Percentiles rank a stretch among this genome's conserved stretches.
Conservation (phyloP, 2,113 vertebrate species). For the Phrynocephalus versicolor region DNA sequence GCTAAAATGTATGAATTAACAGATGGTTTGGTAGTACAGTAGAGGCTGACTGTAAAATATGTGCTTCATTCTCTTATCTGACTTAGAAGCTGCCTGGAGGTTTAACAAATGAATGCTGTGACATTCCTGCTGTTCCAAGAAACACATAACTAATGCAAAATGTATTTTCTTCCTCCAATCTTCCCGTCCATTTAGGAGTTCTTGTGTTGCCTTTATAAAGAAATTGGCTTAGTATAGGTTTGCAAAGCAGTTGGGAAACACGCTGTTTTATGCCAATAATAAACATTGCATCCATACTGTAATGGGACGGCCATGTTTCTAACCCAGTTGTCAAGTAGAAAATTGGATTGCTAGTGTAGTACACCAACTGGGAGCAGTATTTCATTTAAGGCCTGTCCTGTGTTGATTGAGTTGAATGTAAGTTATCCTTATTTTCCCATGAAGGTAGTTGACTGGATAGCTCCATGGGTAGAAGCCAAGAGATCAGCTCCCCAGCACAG, state of each 20-base stretch:
- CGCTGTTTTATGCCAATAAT: background rate
- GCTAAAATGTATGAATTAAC: background rate
- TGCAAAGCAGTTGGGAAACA: background rate
- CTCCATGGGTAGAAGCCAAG: too few relatives aligned
- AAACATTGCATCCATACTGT: background rate
- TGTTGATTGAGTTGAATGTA: background rate
- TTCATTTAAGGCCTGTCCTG: background rate
- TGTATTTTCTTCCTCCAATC: background rate
- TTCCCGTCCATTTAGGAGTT: background rate
- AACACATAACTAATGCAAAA: background rate
- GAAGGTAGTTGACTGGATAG: background rate
- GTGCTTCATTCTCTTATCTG: background rate
- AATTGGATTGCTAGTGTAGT: background rate
- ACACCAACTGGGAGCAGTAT: background rate
- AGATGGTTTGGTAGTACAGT: background rate
- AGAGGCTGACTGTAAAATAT: conserved; percentile 6
- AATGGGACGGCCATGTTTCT: background rate
- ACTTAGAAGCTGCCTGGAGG: background rate
- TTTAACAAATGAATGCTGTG: background rate
- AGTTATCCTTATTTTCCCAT: background rate
- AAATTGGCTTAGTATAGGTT: background rate
- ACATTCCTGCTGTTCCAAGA: conserved; percentile 16
- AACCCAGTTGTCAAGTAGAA: background rate
- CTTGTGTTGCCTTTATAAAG: background rate
- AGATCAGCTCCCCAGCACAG: too few relatives aligned